These are phyloP conservation scores for Folsomia manolachei DNA, from an alignment of 2,888 invertebrate species.

Conservation along the genomic window DNA sequence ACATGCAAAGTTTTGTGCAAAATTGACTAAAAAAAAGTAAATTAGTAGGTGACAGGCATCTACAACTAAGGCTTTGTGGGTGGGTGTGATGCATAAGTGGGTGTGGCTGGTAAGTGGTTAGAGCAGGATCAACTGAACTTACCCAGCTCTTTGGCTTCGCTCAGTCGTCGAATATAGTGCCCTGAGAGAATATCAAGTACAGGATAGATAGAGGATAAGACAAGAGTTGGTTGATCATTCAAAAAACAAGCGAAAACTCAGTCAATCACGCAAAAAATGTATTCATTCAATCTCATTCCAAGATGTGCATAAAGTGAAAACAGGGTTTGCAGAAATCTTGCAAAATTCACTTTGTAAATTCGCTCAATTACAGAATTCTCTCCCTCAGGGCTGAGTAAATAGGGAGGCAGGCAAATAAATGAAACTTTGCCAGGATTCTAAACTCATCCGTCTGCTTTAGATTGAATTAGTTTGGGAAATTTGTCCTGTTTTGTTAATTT, in stretches of 20 bases:
- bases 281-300: background rate
- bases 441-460: too few species aligned
- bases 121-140: constrained; percentile 35
- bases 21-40: background rate
- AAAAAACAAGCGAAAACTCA: background rate
- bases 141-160: constrained; percentile 50
- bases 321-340: background rate
- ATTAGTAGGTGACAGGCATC: too few species aligned
- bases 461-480: too few species aligned
- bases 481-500: too few species aligned
- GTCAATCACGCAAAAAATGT: background rate
- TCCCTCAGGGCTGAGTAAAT: too few species aligned
- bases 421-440: too few species aligned
- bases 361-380: background rate
- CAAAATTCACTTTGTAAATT: background rate
- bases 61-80: too few species aligned
- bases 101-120: too few species aligned
- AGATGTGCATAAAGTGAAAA: background rate
- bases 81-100: too few species aligned
- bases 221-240: too few species aligned
- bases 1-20: too few species aligned
- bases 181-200: constrained; percentile 31
- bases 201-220: constrained; percentile 19
- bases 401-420: too few species aligned
- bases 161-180: constrained; percentile 51